Evolutionary conservation across 1,140 invertebrate genomes (phyloP).

Genomic region (Palaemon carinicauda): DNA sequence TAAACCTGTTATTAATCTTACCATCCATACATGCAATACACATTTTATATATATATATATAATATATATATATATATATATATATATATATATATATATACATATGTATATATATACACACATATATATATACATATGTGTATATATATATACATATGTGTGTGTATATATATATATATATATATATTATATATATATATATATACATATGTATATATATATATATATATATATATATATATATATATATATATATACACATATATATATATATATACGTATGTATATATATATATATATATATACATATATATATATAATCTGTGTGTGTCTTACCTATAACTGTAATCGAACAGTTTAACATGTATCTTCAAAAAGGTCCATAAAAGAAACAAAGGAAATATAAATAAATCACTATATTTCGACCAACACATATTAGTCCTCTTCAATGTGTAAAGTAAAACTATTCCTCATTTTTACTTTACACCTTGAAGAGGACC

Average conservation of each 20-base stretch:
- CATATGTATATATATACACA: neutral
- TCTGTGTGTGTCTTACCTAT: too few relatives aligned
- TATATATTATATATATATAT: neutral
- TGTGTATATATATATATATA: neutral
- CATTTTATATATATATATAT: neutral
- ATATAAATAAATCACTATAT: too few relatives aligned
- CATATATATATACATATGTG: neutral
- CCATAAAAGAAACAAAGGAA: too few relatives aligned
- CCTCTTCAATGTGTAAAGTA: too few relatives aligned
- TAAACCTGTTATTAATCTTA: too few relatives aligned
- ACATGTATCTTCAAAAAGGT: too few relatives aligned
- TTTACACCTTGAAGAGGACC: too few relatives aligned
- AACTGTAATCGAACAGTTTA: too few relatives aligned
- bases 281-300: constrained; percentile 4
- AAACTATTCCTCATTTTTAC: too few relatives aligned
- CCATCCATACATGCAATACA: too few relatives aligned
- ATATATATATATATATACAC: neutral
- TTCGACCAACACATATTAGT: too few relatives aligned
- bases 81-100: constrained; percentile 5
- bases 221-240: constrained; percentile 6
- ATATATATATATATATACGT: constrained; percentile 3
- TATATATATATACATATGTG: constrained; percentile 1
- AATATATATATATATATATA: constrained; percentile 2
- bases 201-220: constrained; percentile 9
- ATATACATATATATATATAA: constrained; percentile 1